Evolutionary conservation across 2,797 vertebrate species (phyloP), one percentile per base, ranked within the genome.

Genomic region (Brachyrhaphis roseni): DNA sequence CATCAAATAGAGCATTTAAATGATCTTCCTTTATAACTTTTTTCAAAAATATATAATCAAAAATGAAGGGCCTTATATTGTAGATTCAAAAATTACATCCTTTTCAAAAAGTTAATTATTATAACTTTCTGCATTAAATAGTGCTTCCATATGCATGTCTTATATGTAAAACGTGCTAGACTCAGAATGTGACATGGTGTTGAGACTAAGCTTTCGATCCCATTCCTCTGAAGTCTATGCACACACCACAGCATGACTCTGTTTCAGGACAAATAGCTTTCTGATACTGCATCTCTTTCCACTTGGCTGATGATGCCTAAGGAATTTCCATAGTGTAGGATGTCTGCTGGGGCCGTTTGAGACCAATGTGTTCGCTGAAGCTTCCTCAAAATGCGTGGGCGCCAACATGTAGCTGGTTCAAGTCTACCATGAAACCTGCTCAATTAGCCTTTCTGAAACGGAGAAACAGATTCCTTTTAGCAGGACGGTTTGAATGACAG

Each of bases 281-380:
- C 83, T 91, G 76, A 80, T 80, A 84, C 79, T 82, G 74, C 86
- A 68, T 23, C 84, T 57, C 80, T 87, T 92, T 92, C 88, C 88
- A 91, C 88, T 88, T 90, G 89, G 87, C 86, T 83, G 83, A 82
- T 79, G 83, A 84, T 88, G 86, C 87, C 78, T 84, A 8, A 78
- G 82, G 79, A 72, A 78, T 88, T 80, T 41, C 81, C 87, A 82
- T 39, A 78, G 89, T 80, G 82, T 88, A 79, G 82, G 79, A 80
- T 86, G 86, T 82, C 87, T 45, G 73, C 66, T 77, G 34, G 49
- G 75, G 71, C 64, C 62, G 23, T 82, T 76, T 62, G 71, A 84
- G 86, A 91, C 90, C 90, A 81, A 88, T 8, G 75, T 82, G 78
- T 57, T 81, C 84, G 91, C 78, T 91, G 89, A 89, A 31, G 62